Percentiles rank a stretch among this genome's conserved stretches.
Conservation (phyloP, 1,140 invertebrate species). For the Brachionus sp. region DNA sequence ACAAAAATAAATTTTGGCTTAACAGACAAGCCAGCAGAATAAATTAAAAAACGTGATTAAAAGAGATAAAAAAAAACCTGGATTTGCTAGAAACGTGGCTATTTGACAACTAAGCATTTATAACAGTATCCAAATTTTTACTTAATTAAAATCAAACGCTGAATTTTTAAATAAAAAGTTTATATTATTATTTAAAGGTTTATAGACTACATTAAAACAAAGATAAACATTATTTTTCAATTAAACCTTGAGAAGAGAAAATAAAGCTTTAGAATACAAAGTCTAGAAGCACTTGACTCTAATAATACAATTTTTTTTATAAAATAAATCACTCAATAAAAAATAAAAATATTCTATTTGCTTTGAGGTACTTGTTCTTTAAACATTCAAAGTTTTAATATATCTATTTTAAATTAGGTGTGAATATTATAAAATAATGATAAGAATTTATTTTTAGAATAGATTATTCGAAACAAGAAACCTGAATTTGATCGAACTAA, state of each 20-base stretch:
- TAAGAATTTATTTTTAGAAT: background rate
- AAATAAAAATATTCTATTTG: background rate
- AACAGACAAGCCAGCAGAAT: background rate
- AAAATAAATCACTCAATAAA: background rate
- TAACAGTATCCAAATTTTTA: background rate
- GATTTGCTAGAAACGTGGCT: constrained; percentile 20
- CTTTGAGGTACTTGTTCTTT: background rate
- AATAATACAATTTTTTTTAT: background rate
- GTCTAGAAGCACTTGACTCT: background rate
- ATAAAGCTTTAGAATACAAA: background rate
- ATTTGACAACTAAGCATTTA: background rate
- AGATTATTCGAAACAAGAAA: background rate
- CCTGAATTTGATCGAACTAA: background rate
- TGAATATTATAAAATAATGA: background rate
- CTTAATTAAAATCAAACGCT: constrained; percentile 23
- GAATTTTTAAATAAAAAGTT: background rate
- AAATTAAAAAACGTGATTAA: background rate
- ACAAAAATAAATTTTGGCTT: background rate
- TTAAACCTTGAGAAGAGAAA: background rate
- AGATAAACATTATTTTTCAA: constrained; percentile 9
- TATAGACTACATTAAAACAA: background rate
- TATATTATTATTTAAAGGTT: no score
- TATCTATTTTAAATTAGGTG: constrained; percentile 10
- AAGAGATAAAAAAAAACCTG: background rate
- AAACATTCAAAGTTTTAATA: background rate